phyloP scores from a whole-genome alignment of 2,888 invertebrate genomes.

The Norana najaformis region DNA sequence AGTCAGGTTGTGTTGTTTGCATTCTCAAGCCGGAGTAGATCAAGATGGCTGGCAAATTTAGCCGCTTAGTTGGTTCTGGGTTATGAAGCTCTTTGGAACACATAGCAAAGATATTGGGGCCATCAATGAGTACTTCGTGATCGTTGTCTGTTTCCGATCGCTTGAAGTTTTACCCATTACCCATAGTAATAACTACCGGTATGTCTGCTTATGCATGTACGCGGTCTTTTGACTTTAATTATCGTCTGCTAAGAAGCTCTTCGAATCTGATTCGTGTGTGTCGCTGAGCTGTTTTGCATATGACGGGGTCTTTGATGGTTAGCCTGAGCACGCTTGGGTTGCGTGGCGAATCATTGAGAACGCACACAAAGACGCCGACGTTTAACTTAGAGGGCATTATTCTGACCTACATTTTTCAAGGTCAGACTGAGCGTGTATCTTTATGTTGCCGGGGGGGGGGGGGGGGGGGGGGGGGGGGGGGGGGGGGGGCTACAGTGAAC shows the following conservation, averaged over 20 bases:
- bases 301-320: not conserved
- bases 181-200: too few species aligned
- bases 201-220: not conserved
- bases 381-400: not conserved
- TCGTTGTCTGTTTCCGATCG: not conserved
- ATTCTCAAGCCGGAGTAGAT: too few species aligned
- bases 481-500: not conserved
- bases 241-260: too few species aligned
- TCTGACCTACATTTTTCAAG: slow-evolving; percentile 13
- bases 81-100: too few species aligned
- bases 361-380: not conserved
- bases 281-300: not conserved
- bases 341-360: not conserved
- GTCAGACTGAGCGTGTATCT: not conserved
- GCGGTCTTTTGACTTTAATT: too few species aligned
- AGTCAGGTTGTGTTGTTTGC: too few species aligned
- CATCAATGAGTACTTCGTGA: not conserved
- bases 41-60: too few species aligned
- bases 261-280: not conserved
- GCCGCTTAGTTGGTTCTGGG: too few species aligned
- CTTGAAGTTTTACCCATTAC: not conserved
- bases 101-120: not conserved
- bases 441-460: not conserved
- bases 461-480: not conserved
- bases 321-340: not conserved